Conservation (phyloP, 2,797 vertebrate species). For the Sphaeramia orbicularis region DNA sequence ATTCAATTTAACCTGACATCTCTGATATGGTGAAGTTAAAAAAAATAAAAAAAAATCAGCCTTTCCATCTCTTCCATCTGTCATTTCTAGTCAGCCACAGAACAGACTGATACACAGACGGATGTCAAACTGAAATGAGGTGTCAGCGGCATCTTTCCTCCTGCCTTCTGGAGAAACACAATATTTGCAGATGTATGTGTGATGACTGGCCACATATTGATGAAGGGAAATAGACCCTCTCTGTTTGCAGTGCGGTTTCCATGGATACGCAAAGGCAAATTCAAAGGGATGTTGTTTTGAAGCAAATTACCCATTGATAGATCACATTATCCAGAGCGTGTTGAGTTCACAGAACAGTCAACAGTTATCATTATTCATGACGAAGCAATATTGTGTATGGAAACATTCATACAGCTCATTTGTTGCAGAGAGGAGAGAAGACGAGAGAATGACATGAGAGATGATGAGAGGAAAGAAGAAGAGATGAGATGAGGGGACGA, state of each 20-base stretch:
- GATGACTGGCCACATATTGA: background rate
- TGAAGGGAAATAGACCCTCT: background rate
- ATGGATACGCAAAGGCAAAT: slow-evolving; percentile 49
- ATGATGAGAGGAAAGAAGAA: too few relatives aligned
- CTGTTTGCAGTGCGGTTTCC: slow-evolving; percentile 38
- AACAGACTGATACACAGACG: slow-evolving; percentile 15
- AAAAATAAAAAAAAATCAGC: background rate
- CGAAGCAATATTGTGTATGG: slow-evolving; percentile 12
- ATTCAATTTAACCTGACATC: background rate
- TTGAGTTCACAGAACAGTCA: slow-evolving; percentile 34
- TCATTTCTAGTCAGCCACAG: slow-evolving; percentile 20
- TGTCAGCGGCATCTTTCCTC: slow-evolving; percentile 8
- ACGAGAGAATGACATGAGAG: too few relatives aligned
- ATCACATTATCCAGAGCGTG: slow-evolving; percentile 39
- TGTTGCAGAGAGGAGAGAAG: too few relatives aligned
- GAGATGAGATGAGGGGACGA: too few relatives aligned
- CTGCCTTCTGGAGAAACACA: background rate
- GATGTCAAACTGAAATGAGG: slow-evolving; percentile 11
- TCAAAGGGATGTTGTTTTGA: slow-evolving; percentile 9
- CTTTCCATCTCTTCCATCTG: slow-evolving; percentile 5
- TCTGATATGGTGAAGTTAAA: slow-evolving; percentile 5
- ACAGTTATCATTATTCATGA: slow-evolving; percentile 30
- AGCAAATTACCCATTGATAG: slow-evolving; percentile 24
- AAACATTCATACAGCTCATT: too few relatives aligned
- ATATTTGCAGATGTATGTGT: slow-evolving; percentile 8